A percentile compares a stretch with the other conserved stretches of the same genome.
These are phyloP conservation scores for Sinotaia quadrata DNA, from an alignment of 2,888 invertebrate species.

Conservation along the genomic window DNA sequence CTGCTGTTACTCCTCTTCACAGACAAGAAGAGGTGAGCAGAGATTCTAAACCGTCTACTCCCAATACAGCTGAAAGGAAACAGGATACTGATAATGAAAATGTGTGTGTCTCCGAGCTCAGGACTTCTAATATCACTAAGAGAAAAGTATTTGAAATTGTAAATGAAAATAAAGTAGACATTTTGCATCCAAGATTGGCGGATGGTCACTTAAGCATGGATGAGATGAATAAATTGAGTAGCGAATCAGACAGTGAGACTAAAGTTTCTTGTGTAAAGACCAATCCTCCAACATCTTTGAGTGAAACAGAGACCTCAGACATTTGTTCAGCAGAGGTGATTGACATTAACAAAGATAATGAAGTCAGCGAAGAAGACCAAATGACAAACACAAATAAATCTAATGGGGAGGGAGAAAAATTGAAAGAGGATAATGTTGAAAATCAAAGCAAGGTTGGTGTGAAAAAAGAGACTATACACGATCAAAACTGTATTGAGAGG, in stretches of 20 bases:
- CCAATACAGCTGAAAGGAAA: too few species aligned
- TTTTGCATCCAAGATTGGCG: too few species aligned
- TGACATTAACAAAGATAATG: background rate
- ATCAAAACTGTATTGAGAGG: constrained; percentile 2
- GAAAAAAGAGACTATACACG: constrained; percentile 2
- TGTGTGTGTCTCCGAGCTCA: too few species aligned
- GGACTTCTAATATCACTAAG: too few species aligned
- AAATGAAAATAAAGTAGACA: too few species aligned
- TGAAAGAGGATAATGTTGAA: background rate
- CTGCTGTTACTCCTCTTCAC: background rate
- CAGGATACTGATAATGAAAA: too few species aligned
- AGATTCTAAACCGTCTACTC: background rate
- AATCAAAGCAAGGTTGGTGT: background rate
- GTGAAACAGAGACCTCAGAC: background rate
- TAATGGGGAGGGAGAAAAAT: background rate
- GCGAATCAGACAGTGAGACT: too few species aligned
- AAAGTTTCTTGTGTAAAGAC: too few species aligned
- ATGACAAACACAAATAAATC: background rate
- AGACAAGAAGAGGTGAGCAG: background rate
- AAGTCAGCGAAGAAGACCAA: background rate
- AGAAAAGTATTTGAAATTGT: too few species aligned
- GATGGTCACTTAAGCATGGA: too few species aligned
- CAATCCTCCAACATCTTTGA: background rate
- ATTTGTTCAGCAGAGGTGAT: background rate
- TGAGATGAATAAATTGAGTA: too few species aligned